Base-by-base conservation (phyloP, 64 coral and sea anemone species). In the Astreopora myriophthalma region DNA sequence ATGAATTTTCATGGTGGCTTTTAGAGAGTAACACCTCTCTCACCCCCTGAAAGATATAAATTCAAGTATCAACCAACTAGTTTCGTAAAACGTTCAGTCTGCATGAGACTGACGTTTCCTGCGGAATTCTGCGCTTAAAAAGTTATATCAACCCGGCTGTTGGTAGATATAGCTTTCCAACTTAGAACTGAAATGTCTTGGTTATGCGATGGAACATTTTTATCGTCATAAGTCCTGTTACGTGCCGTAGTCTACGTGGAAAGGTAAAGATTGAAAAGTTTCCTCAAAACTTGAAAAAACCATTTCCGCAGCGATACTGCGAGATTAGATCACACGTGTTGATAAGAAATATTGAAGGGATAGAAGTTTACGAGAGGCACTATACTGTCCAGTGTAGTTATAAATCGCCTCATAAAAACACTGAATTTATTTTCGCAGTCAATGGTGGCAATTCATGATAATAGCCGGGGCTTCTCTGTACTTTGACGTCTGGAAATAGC, bases 331-430 rank as follows among this genome's bases (percentile, higher is more conserved):
- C 17, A 37, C 57, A 11, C 32, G 34, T 36, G 11, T 20, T 32
- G 79, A 83, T 83, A 83, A 83, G 20, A 65, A 83, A 3, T 38
- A 83, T 61, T 31, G 57, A 83, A 36, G 31, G 26, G 25, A 65
- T 64, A 64, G 61, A 64, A 64, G n/a, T n/a, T n/a, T n/a, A n/a
- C n/a, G n/a, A n/a, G n/a, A n/a, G n/a, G n/a, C n/a, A n/a, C n/a
- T n/a, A 44, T 11, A 44, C 40, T 11, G 11, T 58, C 9, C 52
- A 13, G 52, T 14, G 52, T 0, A 13, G 52, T 58, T 58, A 60
- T 80, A 26, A 80, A 52, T 60, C 25, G 76, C 76, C 29, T 19
- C 48, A 22, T 60, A 3, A 80, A 80, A 60, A 48, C 7, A 31
- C 76, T 33, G 48, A 5, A 60, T 60, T 27, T 60, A 17, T 19